Conservation (phyloP, 2,888 invertebrate species). For the Dendrolimus houi region DNA sequence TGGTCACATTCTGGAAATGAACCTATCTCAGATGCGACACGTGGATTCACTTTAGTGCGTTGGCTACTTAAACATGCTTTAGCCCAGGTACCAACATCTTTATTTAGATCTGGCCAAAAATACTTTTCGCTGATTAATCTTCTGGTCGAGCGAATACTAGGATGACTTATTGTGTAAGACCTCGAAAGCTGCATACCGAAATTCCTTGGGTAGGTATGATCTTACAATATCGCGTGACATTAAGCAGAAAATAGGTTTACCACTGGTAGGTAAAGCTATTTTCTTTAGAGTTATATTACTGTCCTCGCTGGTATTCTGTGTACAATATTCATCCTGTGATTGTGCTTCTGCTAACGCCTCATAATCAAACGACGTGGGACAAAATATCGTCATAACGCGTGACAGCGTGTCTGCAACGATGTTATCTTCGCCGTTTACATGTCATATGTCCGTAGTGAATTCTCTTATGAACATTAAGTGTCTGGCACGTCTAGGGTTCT, state of each 20-base stretch:
- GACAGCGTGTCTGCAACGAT: background rate
- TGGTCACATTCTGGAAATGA: too few species aligned
- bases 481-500: slow-evolving; percentile 4
- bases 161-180: background rate
- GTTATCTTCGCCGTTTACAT: background rate
- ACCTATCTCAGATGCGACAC: too few species aligned
- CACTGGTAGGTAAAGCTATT: background rate
- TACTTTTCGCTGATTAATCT: background rate
- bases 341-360: background rate
- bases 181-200: background rate
- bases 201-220: background rate
- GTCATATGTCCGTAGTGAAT: slow-evolving; percentile 2
- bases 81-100: background rate
- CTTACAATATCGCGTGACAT: background rate
- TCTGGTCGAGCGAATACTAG: background rate
- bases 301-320: background rate
- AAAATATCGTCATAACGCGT: background rate
- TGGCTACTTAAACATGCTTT: background rate
- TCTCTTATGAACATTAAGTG: slow-evolving; percentile 6
- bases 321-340: background rate
- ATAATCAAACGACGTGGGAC: background rate
- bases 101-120: background rate
- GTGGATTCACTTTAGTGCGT: background rate
- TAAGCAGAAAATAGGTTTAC: background rate
- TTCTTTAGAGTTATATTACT: background rate